These are phyloP conservation scores for Festucalex cinctus DNA, from an alignment of 2,113 vertebrate genomes.

Conservation along the genomic window DNA sequence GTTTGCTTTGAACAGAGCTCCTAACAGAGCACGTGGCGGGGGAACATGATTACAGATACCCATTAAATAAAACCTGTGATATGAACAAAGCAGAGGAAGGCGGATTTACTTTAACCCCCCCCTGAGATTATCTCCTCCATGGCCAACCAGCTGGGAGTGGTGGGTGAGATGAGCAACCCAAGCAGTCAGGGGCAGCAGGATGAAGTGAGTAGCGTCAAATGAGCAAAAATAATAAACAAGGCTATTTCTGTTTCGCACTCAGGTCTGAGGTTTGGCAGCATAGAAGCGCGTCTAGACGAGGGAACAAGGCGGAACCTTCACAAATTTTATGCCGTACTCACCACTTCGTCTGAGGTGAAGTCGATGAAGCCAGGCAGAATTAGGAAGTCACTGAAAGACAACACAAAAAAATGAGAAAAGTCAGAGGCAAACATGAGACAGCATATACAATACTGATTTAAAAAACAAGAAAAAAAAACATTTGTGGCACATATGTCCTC, in stretches of 20 bases:
- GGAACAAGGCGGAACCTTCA: not conserved
- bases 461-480: not conserved
- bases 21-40: not conserved
- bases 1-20: not conserved
- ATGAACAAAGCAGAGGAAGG: slow-evolving; percentile 17
- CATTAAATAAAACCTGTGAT: slow-evolving; percentile 26
- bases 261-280: slow-evolving; percentile 10
- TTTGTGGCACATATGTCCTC: not conserved
- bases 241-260: slow-evolving; percentile 26
- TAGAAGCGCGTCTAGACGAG: not conserved
- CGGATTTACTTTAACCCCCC: slow-evolving; percentile 36
- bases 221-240: slow-evolving; percentile 15
- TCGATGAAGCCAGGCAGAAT: slow-evolving; percentile 71
- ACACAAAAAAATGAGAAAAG: slow-evolving; percentile 11
- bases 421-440: not conserved
- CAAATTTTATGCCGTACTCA: slow-evolving; percentile 37
- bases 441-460: not conserved
- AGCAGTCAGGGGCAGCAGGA: slow-evolving; percentile 38
- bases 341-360: slow-evolving; percentile 72
- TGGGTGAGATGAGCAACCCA: slow-evolving; percentile 27
- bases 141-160: slow-evolving; percentile 15
- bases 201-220: slow-evolving; percentile 28
- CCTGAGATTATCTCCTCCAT: slow-evolving; percentile 34
- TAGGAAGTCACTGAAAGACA: slow-evolving; percentile 72
- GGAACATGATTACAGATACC: slow-evolving; percentile 28